Base-by-base conservation (phyloP, 2,113 vertebrate species). In the Hipposideros armiger region DNA sequence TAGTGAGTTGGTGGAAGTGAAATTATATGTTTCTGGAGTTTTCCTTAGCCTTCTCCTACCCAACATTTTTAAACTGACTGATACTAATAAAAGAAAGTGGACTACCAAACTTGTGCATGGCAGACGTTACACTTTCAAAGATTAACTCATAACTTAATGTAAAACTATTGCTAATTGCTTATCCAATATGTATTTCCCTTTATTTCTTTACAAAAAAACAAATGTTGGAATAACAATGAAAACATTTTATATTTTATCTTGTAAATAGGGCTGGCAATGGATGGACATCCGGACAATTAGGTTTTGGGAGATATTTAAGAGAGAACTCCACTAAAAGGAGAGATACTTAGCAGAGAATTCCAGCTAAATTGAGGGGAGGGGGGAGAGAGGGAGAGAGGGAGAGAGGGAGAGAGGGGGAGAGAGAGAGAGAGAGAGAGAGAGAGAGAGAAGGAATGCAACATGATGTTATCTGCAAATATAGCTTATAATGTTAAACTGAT, bases 381-480 rank as follows among this genome's bases (percentile, higher is more conserved):
- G 56, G 22, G 22, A 20, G 10, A 28, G 58, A 64, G 36, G 6
- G 28, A 47, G 10, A 50, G 30, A 45, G 47, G 9, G 9, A 47
- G 9, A 47, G 45, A 47, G 45, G 9, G 45, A 47, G 45, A 47
- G 45, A 47, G 45, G 9, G 45, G 1, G 45, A 47, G 45, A 47
- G 9, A 47, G 45, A 47, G 45, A 47, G 45, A 47, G 45, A 47
- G 45, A 47, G 45, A 47, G 45, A 5, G 45, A 47, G 45, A 47
- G 45, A 47, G 45, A 47, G 45, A 47, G 45, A 47, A 9, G 9
- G 56, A 52, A 54, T 20, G 11, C n/a, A 54, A 5, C 20, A 72
- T 45, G 8, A 50, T 89, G 0, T 17, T 66, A 24, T n/a, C 19
- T 84, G 30, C 0, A 2, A 0, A 0, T 83, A 0, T 1, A 66